Base-by-base conservation (phyloP, 2,888 invertebrate species). In the Agonopterix alstromeriana region DNA sequence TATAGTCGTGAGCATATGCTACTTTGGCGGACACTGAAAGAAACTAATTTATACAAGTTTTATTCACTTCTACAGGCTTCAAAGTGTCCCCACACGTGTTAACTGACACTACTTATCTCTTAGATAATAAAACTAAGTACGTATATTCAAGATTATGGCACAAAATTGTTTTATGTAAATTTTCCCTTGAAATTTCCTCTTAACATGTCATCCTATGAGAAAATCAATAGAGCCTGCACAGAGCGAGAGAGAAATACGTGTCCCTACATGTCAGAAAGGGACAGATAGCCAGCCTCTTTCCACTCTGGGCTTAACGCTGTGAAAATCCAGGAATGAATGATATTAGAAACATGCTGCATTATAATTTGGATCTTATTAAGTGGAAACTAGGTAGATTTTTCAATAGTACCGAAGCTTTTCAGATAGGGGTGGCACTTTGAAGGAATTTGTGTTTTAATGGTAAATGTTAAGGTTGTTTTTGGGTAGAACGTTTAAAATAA, bases 181-280 rank as follows among this genome's bases (percentile, higher is more conserved):
- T 68, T 57, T 60, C 69, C 68, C 65, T 67, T 68, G 67, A 63
- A 62, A 60, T 57, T 27, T 57, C 60, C 69, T 69, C 65, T 67
- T 68, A 67, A 63, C 63, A 60, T 57, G 57, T 59, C 66, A 65
- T 67, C 63, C 64, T 56, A 47, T 60, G 57, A 60, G 74, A 80
- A 82, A 82, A 82, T 82, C 82, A 80, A 82, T 82, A 82, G 68
- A 73, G 62, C 63, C 52, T 56, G 52, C 48, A 44, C 36, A 50
- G 67, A 57, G 14, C 54, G 62, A 56, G 72, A 77, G 10, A 47
- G 56, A 9, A 2, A 41, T 50, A 60, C 3, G 1, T n/a, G 10
- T 10, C 11, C 7, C 0, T 14, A 2, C 42, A 35, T 9, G 57
- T 36, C 3, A 52, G 60, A 71, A 12, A 53, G 54, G 53, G 62